A percentile compares a stretch with the other conserved stretches of the same genome.
Conservation (phyloP, 2,113 vertebrate genomes). For the Rissa tridactyla region DNA sequence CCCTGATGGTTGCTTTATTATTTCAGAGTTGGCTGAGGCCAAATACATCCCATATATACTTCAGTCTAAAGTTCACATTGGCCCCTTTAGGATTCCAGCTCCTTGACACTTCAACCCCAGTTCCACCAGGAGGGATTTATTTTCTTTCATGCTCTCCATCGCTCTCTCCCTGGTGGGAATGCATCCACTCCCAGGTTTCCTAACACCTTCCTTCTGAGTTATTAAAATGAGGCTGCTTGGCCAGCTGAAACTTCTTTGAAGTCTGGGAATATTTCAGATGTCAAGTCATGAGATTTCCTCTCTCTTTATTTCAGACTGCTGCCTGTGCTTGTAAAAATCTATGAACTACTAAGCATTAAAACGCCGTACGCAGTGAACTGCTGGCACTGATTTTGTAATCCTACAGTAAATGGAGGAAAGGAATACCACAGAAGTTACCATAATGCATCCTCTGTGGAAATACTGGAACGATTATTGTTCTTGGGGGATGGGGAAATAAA, state of each 20-base stretch:
- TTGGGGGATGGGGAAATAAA: not conserved
- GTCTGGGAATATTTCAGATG: constrained; percentile 52
- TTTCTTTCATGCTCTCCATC: not conserved
- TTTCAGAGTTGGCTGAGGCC: not conserved
- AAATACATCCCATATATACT: not conserved
- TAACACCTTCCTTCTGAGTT: constrained; percentile 6
- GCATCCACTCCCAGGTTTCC: constrained; percentile 14
- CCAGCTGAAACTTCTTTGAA: constrained; percentile 53
- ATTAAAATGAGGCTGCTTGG: constrained; percentile 46
- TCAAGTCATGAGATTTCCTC: constrained; percentile 47
- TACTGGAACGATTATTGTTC: not conserved
- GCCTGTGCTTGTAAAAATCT: constrained; percentile 45
- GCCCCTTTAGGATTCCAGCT: not conserved
- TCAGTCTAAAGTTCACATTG: constrained; percentile 8
- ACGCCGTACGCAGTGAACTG: not conserved
- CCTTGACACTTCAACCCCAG: not conserved
- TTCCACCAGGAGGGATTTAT: constrained; percentile 4
- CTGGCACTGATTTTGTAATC: constrained; percentile 16
- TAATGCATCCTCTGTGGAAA: constrained; percentile 10
- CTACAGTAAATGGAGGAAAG: not conserved
- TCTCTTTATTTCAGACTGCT: constrained; percentile 32
- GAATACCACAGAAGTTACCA: constrained; percentile 12
- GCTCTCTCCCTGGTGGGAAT: not conserved
- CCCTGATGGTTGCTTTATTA: not conserved
- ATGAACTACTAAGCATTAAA: constrained; percentile 27